phyloP scores from a whole-genome alignment of 2,888 invertebrate species.

The Trichopria drosophilae region DNA sequence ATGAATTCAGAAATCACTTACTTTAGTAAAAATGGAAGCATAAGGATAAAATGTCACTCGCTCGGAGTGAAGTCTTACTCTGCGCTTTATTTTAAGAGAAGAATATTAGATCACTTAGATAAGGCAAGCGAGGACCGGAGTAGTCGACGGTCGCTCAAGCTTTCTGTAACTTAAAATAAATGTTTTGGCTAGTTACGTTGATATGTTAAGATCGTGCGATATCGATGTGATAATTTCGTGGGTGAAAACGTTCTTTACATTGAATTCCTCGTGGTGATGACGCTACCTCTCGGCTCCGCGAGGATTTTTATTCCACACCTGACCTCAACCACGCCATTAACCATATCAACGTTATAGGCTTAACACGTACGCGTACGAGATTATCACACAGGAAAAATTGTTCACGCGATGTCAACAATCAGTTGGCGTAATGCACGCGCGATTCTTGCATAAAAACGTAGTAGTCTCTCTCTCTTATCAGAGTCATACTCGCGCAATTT shows the following conservation, averaged over 20 bases:
- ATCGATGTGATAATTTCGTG: background rate
- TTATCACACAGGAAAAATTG: constrained; percentile 56
- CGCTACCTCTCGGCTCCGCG: constrained; percentile 36
- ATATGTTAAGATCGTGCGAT: constrained; percentile 10
- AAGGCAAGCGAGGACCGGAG: constrained; percentile 42
- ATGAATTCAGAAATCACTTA: too few species aligned
- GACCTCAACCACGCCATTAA: constrained; percentile 47
- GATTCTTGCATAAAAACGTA: constrained; percentile 44
- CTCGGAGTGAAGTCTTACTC: too few species aligned
- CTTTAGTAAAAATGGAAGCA: too few species aligned
- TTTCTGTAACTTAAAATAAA: too few species aligned
- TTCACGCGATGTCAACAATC: constrained; percentile 56
- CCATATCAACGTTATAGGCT: constrained; percentile 46
- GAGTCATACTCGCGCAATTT: constrained; percentile 15
- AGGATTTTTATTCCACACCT: constrained; percentile 40
- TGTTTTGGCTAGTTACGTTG: background rate
- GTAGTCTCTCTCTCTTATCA: constrained; percentile 41
- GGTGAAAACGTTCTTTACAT: constrained; percentile 8
- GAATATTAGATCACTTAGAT: too few species aligned
- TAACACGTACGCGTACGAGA: constrained; percentile 55
- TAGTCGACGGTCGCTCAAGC: constrained; percentile 34
- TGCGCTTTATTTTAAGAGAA: too few species aligned
- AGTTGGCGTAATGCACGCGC: constrained; percentile 51
- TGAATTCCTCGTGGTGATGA: background rate
- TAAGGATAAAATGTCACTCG: too few species aligned